phyloP scores from a whole-genome alignment of 2,888 invertebrate species.

The Melieria omissa region DNA sequence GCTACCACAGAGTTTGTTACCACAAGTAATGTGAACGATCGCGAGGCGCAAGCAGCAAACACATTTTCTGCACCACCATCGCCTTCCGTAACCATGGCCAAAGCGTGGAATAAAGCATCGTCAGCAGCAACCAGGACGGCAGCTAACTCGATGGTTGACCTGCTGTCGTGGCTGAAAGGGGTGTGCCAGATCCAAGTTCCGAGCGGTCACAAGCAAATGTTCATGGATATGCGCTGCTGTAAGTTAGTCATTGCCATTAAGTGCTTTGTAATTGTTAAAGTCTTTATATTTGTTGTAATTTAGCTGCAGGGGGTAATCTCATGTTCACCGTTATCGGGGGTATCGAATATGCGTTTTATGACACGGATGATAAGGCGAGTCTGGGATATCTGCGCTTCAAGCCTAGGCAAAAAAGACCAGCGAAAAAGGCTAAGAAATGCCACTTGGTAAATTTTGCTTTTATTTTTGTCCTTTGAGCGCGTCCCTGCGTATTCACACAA shows the following conservation, averaged over 20 bases:
- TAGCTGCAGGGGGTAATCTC: slow-evolving; percentile 44
- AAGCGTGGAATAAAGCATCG: too few species aligned
- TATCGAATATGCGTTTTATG: slow-evolving; percentile 53
- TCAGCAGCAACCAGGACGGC: neutral
- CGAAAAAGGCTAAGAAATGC: slow-evolving; percentile 48
- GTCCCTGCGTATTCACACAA: neutral
- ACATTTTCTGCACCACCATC: neutral
- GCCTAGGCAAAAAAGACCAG: slow-evolving; percentile 48
- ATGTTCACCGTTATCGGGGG: slow-evolving; percentile 46
- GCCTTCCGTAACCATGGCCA: neutral
- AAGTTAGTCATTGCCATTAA: slow-evolving; percentile 33
- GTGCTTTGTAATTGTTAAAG: neutral
- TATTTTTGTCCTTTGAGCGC: too few species aligned
- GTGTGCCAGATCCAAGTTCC: slow-evolving; percentile 18
- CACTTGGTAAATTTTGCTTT: slow-evolving; percentile 44
- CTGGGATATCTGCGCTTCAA: slow-evolving; percentile 51
- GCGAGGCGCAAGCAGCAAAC: neutral
- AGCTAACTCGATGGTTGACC: slow-evolving; percentile 20
- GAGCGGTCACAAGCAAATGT: slow-evolving; percentile 23
- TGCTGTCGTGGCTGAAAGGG: slow-evolving; percentile 46
- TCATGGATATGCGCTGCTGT: slow-evolving; percentile 41
- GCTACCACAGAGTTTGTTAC: neutral
- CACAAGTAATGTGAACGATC: neutral
- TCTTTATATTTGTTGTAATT: neutral
- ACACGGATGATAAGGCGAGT: slow-evolving; percentile 42